Evolutionary conservation across 1,140 invertebrate species (phyloP).

Genomic region (Cherax quadricarinatus): DNA sequence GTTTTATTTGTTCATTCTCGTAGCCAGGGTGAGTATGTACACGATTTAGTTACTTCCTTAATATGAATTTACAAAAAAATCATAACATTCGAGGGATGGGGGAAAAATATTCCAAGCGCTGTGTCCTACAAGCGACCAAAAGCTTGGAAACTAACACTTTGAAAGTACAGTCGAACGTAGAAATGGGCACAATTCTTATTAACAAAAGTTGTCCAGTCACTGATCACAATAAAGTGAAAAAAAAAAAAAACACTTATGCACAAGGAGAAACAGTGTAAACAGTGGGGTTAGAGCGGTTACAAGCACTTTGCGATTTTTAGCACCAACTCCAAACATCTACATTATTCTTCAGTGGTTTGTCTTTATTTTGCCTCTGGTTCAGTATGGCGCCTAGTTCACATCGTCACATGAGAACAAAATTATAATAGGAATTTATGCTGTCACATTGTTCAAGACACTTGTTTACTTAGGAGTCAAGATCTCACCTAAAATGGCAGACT

Average conservation of each 20-base stretch:
- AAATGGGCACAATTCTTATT: background rate
- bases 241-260: too few species aligned
- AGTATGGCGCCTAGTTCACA: too few species aligned
- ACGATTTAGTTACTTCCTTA: background rate
- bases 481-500: too few species aligned
- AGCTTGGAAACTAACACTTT: background rate
- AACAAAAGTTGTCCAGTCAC: background rate
- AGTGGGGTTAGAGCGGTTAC: slow-evolving; percentile 6
- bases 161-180: background rate
- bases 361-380: background rate
- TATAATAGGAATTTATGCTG: too few species aligned
- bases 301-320: slow-evolving; percentile 48
- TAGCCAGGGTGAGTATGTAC: background rate
- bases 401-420: too few species aligned
- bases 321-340: slow-evolving; percentile 28
- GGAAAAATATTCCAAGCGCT: slow-evolving; percentile 17
- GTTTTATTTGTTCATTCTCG: background rate
- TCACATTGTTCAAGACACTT: too few species aligned
- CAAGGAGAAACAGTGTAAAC: background rate
- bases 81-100: background rate
- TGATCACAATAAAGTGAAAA: background rate
- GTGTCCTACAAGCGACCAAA: slow-evolving; percentile 39
- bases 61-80: background rate
- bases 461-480: too few species aligned
- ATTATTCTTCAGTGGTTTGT: background rate